These are phyloP conservation scores for Leucania comma DNA, from an alignment of 2,888 invertebrate genomes.

Conservation along the genomic window DNA sequence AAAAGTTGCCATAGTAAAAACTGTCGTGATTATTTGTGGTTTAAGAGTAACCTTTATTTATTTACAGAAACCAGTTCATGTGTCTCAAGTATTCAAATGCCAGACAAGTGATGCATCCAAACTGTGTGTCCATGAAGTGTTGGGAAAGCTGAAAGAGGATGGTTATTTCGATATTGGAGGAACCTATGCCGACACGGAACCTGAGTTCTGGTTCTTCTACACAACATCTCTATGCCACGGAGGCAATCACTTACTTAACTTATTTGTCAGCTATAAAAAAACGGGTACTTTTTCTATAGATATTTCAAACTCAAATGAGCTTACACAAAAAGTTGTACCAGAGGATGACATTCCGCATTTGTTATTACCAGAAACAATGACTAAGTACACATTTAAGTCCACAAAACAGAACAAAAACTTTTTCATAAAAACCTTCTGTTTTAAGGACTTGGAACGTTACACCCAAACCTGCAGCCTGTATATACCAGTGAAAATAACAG, in stretches of 20 bases:
- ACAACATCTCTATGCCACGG: constrained; percentile 76
- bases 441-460: constrained; percentile 66
- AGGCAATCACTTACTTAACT: constrained; percentile 75
- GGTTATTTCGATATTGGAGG: constrained; percentile 82
- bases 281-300: constrained; percentile 74
- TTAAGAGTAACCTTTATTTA: constrained; percentile 5
- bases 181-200: constrained; percentile 71
- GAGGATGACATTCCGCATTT: constrained; percentile 55
- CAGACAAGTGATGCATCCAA: constrained; percentile 72
- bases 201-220: constrained; percentile 84
- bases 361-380: constrained; percentile 61
- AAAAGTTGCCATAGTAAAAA: not conserved
- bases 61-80: constrained; percentile 69
- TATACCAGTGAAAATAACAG: constrained; percentile 76
- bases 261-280: constrained; percentile 80
- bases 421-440: constrained; percentile 78
- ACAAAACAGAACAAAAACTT: constrained; percentile 72
- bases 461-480: constrained; percentile 69
- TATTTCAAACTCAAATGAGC: constrained; percentile 70
- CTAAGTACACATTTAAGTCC: constrained; percentile 71
- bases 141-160: constrained; percentile 68
- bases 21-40: not conserved
- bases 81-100: constrained; percentile 75
- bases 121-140: constrained; percentile 75
- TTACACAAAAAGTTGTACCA: constrained; percentile 49